Conservation (phyloP, 2,113 vertebrate species). For the Odocoileus virginianus region DNA sequence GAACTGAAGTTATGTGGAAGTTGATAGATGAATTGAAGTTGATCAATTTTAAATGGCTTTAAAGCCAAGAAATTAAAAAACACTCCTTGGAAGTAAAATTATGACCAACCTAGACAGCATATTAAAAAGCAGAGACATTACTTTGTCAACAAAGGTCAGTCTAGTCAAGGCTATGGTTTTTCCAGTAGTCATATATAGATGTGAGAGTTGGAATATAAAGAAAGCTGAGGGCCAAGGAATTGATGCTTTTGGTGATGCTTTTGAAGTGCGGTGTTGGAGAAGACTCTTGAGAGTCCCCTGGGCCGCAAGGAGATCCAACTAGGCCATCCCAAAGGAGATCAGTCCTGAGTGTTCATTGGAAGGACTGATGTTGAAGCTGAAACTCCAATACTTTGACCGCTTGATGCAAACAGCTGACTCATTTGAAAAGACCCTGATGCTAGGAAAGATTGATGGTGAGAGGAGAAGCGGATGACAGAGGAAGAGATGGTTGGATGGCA, state of each 20-base stretch:
- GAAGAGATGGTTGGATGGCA: background rate
- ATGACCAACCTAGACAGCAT: background rate
- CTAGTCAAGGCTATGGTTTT: background rate
- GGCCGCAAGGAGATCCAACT: background rate
- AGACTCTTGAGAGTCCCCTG: background rate
- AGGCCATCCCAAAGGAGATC: background rate
- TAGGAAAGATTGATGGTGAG: background rate
- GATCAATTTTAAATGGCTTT: background rate
- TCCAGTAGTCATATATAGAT: background rate
- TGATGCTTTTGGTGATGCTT: background rate
- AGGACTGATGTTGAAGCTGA: background rate
- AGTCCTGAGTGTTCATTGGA: background rate
- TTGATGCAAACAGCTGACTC: accelerated
- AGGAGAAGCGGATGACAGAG: background rate
- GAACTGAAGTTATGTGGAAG: background rate
- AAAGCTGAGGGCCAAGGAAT: accelerated
- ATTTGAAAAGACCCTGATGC: background rate
- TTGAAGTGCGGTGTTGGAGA: background rate
- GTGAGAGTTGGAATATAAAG: background rate
- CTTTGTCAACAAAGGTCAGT: accelerated
- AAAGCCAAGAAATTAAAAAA: background rate
- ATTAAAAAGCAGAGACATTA: background rate
- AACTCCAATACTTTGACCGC: background rate
- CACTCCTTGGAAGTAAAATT: background rate
- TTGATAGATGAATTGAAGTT: background rate